phyloP scores from a whole-genome alignment of 2,113 vertebrate species.

The Dasyprocta punctata region DNA sequence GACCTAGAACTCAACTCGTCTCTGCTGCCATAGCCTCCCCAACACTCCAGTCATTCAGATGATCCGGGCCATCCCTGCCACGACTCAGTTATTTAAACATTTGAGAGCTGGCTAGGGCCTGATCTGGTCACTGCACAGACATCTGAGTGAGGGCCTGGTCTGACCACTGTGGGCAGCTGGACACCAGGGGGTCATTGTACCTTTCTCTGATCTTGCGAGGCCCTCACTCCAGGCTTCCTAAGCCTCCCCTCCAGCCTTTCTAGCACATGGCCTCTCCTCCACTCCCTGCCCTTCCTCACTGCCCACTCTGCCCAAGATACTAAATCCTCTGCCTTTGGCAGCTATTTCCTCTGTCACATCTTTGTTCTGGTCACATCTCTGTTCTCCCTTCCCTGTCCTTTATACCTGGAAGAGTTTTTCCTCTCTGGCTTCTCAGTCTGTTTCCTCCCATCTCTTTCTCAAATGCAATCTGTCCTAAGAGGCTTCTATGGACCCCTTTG shows the following conservation, averaged over 20 bases:
- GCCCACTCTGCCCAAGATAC: background rate
- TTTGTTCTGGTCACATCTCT: background rate
- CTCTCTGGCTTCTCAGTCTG: background rate
- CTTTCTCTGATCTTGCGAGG: background rate
- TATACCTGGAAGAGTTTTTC: background rate
- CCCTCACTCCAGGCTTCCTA: background rate
- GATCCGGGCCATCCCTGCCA: background rate
- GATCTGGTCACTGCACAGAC: constrained; percentile 30
- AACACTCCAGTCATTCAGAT: background rate
- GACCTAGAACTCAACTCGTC: background rate
- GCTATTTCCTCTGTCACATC: background rate
- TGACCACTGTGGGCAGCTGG: constrained; percentile 45
- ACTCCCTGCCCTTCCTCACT: background rate
- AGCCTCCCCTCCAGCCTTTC: background rate
- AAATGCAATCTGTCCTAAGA: background rate
- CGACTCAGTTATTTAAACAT: constrained; percentile 1
- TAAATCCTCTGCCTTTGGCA: background rate
- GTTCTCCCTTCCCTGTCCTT: background rate
- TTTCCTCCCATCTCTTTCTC: background rate
- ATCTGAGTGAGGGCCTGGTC: constrained; percentile 24
- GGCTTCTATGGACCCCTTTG: background rate
- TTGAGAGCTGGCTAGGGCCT: constrained; percentile 41
- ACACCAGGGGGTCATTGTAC: background rate
- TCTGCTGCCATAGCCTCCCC: background rate
- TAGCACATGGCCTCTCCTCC: background rate